Conservation (phyloP, 2,797 vertebrate genomes). For the Tenualosa thibaudeaui region DNA sequence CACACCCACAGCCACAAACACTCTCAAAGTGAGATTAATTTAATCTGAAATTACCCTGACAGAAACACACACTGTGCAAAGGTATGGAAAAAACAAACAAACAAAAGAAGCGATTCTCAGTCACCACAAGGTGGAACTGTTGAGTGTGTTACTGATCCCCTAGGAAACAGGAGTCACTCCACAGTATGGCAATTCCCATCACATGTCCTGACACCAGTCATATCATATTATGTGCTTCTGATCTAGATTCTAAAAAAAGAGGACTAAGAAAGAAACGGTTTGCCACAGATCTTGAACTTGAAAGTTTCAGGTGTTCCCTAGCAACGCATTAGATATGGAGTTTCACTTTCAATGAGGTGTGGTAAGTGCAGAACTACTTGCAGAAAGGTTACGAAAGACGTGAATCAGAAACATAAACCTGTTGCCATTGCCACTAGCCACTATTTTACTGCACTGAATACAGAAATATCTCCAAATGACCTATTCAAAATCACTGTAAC, state of each 20-base stretch:
- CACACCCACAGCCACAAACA: slow-evolving; percentile 2
- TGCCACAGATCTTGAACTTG: no score
- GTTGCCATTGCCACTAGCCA: no score
- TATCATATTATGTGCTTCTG: not conserved
- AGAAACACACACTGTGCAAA: not conserved
- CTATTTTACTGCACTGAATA: no score
- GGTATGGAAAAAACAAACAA: not conserved
- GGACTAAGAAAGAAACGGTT: not conserved
- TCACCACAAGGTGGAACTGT: not conserved
- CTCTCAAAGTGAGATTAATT: not conserved
- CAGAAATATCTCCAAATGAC: no score
- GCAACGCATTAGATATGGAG: no score
- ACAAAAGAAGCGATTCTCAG: not conserved
- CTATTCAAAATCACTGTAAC: no score
- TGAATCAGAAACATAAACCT: no score
- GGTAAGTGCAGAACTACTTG: no score
- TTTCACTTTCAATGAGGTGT: no score
- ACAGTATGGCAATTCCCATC: not conserved
- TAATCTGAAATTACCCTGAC: not conserved
- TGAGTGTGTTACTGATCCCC: not conserved
- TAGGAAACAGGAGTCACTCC: not conserved
- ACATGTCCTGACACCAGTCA: not conserved
- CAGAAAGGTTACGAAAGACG: no score
- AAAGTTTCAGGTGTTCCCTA: no score
- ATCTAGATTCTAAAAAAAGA: not conserved